These are phyloP conservation scores for Acanthococcus lagerstroemiae DNA, from an alignment of 2,888 invertebrate genomes.

Conservation along the genomic window DNA sequence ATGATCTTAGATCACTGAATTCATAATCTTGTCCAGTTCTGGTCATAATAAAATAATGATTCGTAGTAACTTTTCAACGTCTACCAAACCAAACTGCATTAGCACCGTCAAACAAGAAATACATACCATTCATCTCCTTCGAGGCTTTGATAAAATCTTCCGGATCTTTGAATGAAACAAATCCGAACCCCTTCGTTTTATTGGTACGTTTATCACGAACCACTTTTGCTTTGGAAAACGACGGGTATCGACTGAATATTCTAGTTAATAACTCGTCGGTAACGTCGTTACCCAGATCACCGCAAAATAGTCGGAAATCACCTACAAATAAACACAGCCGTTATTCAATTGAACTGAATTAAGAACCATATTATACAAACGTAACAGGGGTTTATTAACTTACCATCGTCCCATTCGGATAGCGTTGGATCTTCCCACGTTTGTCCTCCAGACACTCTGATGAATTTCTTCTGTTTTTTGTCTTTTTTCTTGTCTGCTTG, in stretches of 20 bases:
- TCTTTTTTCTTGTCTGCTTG: slow-evolving; percentile 40
- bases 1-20: no score
- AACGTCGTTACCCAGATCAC: slow-evolving; percentile 98
- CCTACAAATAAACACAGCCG: slow-evolving; percentile 45
- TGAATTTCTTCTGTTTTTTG: slow-evolving; percentile 59
- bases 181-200: slow-evolving; percentile 98
- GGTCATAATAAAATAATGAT: no score
- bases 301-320: slow-evolving; percentile 97
- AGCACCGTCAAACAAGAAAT: slow-evolving; percentile 37
- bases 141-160: slow-evolving; percentile 96
- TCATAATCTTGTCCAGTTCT: no score
- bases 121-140: slow-evolving; percentile 95
- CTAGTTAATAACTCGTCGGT: slow-evolving; percentile 94
- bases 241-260: slow-evolving; percentile 87
- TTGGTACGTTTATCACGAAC: slow-evolving; percentile 92
- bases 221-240: slow-evolving; percentile 90
- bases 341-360: not conserved
- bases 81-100: no score
- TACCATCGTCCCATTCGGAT: slow-evolving; percentile 86
- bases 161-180: slow-evolving; percentile 96
- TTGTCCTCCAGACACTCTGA: slow-evolving; percentile 85
- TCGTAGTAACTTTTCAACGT: not conserved
- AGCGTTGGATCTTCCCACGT: slow-evolving; percentile 94
- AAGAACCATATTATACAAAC: not conserved
- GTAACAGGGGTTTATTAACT: no score